Evolutionary conservation across 37 sponge, comb jelly and placozoan genomes (phyloP).

Genomic region (Geodia barretti): DNA sequence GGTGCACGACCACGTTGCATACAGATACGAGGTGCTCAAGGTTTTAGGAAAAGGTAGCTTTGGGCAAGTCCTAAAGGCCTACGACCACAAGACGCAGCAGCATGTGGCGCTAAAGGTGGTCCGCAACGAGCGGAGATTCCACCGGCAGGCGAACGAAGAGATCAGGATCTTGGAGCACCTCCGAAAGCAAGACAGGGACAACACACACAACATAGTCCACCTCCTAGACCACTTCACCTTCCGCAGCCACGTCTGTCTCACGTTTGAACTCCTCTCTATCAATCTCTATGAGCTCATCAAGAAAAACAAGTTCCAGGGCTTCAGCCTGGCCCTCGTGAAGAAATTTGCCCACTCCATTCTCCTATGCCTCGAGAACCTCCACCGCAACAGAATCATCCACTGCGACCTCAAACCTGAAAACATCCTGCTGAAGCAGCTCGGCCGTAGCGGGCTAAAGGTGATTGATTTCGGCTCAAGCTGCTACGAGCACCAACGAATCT

Average conservation of each 20-base stretch:
- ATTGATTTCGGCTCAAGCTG: constrained; percentile 98
- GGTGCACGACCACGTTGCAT: constrained; percentile 91
- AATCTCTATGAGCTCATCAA: constrained; percentile 99
- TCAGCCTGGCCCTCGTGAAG: constrained; percentile 92
- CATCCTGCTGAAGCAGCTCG: constrained; percentile 91
- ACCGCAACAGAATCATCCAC: constrained; percentile 97
- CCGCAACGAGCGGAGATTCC: constrained; percentile 96
- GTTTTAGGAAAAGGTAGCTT: constrained; percentile 97
- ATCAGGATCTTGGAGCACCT: constrained; percentile 93
- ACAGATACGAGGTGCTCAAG: constrained; percentile 95
- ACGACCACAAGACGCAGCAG: constrained; percentile 92
- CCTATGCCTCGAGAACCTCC: constrained; percentile 88
- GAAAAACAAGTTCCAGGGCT: constrained; percentile 99
- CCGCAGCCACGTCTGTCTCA: constrained; percentile 95
- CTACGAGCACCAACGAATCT: constrained; percentile 93
- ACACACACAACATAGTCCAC: constrained; percentile 92
- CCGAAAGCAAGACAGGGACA: constrained; percentile 90
- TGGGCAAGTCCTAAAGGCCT: constrained; percentile 97
- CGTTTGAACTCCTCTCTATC: constrained; percentile 97
- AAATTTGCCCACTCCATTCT: constrained; percentile 98
- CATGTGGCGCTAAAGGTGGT: constrained; percentile 97
- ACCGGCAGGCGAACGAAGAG: constrained; percentile 95
- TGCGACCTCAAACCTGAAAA: constrained; percentile 99
- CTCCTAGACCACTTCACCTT: constrained; percentile 92
- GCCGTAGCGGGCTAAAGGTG: constrained; percentile 94